Evolutionary conservation across 2,797 vertebrate genomes (phyloP), one percentile per base, ranked within the genome.

Genomic region (Thunnus albacares): DNA sequence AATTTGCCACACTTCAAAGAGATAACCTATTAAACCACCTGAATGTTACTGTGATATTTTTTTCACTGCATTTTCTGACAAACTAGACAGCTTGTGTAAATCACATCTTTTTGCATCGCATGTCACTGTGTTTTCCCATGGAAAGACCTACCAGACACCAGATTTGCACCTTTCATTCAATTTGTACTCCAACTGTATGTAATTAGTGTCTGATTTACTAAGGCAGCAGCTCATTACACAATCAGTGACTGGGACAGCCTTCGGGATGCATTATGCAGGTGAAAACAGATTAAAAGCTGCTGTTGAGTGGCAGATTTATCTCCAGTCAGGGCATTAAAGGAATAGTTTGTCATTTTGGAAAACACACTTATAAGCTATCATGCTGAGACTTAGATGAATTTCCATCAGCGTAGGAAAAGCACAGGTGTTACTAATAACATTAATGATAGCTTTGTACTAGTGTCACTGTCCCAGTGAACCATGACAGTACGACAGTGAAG

Each of bases 201-300:
- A 65, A 26, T 77, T 51, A 65, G 9, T 73, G 11, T 43, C 53
- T 57, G 30, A 56, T 65, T 60, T 53, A 49, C 24, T 43, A 10
- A 60, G 53, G 14, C 62, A 58, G 52, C 43, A 47, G n/a, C 26
- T 22, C 11, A 72, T 72, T 80, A 69, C 17, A 41, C 55, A 67
- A 47, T 62, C 74, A 52, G 38, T 24, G 55, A 52, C 24, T 20
- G 33, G 30, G 14, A n/a, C 28, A 18, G 47, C 28, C 45, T 33
- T 9, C 3, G 1, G 33, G 45, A 20, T 7, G 59, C 11, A 57
- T 26, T 22, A 28, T 22, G 43, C 22, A 38, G 28, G 22, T 3
- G 11, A 17, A 33, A 70, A 63, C 26, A 52, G 26, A 17, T 68
- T 18, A 14, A 41, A 63, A 18, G 24, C 9, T 35, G 10, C 26